Conservation (phyloP, 2,797 vertebrate genomes). For the Etheostoma perlongum region DNA sequence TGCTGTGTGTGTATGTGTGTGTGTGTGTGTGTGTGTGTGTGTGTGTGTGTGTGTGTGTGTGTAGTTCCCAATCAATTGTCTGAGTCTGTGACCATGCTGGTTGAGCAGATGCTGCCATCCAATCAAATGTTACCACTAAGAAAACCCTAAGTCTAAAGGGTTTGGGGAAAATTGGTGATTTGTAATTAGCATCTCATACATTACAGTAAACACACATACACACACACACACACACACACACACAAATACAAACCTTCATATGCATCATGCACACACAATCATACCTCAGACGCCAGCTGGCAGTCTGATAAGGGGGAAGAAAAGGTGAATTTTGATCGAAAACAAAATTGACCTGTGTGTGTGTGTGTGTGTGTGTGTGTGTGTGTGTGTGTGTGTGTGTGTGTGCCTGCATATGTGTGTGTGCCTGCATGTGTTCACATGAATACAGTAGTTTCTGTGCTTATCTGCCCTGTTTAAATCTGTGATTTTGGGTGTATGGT, state of each 20-base stretch:
- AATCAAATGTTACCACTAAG: conserved; percentile 64
- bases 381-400: background rate
- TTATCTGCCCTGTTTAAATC: conserved; percentile 12
- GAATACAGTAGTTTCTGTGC: conserved; percentile 10
- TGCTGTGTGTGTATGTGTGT: conserved; percentile 29
- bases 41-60: conserved; percentile 7
- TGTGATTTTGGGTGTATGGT: conserved; percentile 19
- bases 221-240: conserved; percentile 13
- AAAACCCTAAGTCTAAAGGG: conserved; percentile 50
- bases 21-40: conserved; percentile 25
- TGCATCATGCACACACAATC: too few species aligned
- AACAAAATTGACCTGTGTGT: background rate
- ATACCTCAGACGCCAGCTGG: too few species aligned
- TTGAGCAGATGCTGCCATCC: conserved; percentile 64
- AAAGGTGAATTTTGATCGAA: too few species aligned
- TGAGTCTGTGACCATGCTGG: conserved; percentile 36
- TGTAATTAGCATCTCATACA: conserved; percentile 63
- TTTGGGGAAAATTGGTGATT: conserved; percentile 54
- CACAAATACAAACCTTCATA: background rate
- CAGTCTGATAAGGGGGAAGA: too few species aligned
- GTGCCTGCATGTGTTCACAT: background rate
- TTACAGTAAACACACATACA: conserved; percentile 31
- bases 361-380: conserved; percentile 7
- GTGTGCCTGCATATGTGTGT: background rate
- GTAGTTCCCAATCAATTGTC: conserved; percentile 41